Conservation (phyloP, 1,140 invertebrate species). For the Caenorhabditis elegans region WBcel235 BX284603.4:4045001-4045500, state of each 20-base stretch:
- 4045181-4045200: slow-evolving; percentile 69
- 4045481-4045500: slow-evolving; percentile 27
- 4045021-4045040: slow-evolving; percentile 67
- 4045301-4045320: background rate
- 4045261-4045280: slow-evolving; percentile 52
- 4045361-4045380: background rate
- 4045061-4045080: slow-evolving; percentile 67
- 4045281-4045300: slow-evolving; percentile 61
- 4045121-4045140: slow-evolving; percentile 64
- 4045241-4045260: slow-evolving; percentile 66
- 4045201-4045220: slow-evolving; percentile 69
- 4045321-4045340: slow-evolving; percentile 31
- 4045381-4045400: slow-evolving; percentile 40
- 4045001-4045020: slow-evolving; percentile 70
- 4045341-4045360: slow-evolving; percentile 16
- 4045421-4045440: slow-evolving; percentile 44
- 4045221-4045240: slow-evolving; percentile 66
- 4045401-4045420: slow-evolving; percentile 50
- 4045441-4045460: slow-evolving; percentile 49
- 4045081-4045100: slow-evolving; percentile 69
- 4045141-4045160: slow-evolving; percentile 62
- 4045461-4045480: slow-evolving; percentile 34
- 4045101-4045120: slow-evolving; percentile 67
- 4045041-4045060: slow-evolving; percentile 67
- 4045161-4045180: slow-evolving; percentile 62